Evolutionary conservation across 2,888 invertebrate genomes (phyloP), one percentile per base, ranked within the genome.

Genomic region (Salpingus planirostris): DNA sequence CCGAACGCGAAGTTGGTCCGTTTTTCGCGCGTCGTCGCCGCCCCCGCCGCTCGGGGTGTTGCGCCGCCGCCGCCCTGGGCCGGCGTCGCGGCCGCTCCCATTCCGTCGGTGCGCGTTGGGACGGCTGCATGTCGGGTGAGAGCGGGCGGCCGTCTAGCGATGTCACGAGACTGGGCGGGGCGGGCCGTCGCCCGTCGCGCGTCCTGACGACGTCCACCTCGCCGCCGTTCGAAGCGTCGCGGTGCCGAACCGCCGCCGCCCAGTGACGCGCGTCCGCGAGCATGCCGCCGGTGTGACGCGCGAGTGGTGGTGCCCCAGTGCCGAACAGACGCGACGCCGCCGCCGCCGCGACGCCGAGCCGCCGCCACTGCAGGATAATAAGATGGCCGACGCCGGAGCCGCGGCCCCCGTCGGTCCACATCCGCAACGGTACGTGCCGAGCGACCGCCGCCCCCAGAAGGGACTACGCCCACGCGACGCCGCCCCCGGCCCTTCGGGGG

Each of bases 71-170:
- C 49, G 49, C 54, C 53, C 47, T 50, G 47, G 58, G 54, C 65
- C 68, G 56, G 64, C 53, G 49, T 42, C 62, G 70, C 55, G 65
- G 64, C 68, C 69, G 72, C 69, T 69, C 69, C 64, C 69, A 71
- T 65, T 74, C 73, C 61, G 73, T 67, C 56, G 71, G 70, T 51
- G 68, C 67, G 63, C 58, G 60, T 57, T 58, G 60, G 59, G 59
- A 60, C 60, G 62, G 60, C 60, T 60, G 60, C 58, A 62, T 60
- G 61, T 62, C 59, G 57, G 57, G 51, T 52, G 54, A 54, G 57
- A 57, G 55, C 58, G 54, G 59, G 61, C 59, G 59, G 60, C 59
- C 58, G 59, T 57, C 59, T 55, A 50, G 56, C 61, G 61, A 62
- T 61, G 62, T 59, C 59, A 58, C 61, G 59, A 59, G 60, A 62